Percentiles rank a stretch among this genome's conserved stretches.
Conservation (phyloP, 2,113 vertebrate genomes). For the Notiomystis cincta region DNA sequence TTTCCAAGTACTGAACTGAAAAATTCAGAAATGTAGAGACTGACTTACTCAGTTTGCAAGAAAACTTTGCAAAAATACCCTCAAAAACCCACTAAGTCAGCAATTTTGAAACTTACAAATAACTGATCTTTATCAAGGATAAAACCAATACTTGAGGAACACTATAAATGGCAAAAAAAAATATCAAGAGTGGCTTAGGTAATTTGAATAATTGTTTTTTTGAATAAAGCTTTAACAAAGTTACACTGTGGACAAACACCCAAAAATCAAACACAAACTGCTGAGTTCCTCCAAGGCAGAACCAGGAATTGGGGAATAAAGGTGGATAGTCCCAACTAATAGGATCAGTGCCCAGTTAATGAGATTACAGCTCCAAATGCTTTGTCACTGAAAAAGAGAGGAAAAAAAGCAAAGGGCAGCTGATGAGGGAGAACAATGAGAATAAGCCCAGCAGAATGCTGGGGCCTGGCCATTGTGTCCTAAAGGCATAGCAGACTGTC, state of each 20-base stretch:
- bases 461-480: not conserved
- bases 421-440: slow-evolving; percentile 37
- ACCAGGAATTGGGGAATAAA: not conserved
- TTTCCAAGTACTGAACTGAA: not conserved
- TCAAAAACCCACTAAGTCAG: not conserved
- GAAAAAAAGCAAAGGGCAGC: not conserved
- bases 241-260: not conserved
- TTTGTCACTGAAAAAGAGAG: slow-evolving; percentile 11
- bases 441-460: slow-evolving; percentile 17
- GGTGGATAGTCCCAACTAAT: not conserved
- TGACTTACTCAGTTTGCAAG: not conserved
- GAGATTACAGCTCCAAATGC: slow-evolving; percentile 23
- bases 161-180: not conserved
- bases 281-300: not conserved
- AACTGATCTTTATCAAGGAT: not conserved
- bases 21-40: not conserved
- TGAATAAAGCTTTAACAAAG: not conserved
- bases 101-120: not conserved
- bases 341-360: slow-evolving; percentile 32
- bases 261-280: not conserved
- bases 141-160: not conserved
- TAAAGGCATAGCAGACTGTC: not conserved
- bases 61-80: not conserved
- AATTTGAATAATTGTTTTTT: not conserved
- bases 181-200: not conserved